A percentile compares a stretch with the other conserved stretches of the same genome.
These are phyloP conservation scores for Brachymystax lenok DNA, from an alignment of 2,797 vertebrate genomes.

Conservation along the genomic window DNA sequence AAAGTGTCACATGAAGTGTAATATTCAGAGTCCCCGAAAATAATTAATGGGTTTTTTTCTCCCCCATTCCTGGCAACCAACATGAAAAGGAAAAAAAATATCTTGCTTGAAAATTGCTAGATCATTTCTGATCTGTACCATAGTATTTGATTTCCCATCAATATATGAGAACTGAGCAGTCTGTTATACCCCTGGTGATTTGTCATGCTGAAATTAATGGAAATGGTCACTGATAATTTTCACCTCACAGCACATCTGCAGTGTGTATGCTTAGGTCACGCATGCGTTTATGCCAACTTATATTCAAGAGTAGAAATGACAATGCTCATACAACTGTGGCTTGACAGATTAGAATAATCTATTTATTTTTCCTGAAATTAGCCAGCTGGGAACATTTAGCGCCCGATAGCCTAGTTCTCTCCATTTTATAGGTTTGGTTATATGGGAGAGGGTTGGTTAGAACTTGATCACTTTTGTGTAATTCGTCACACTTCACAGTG, in stretches of 20 bases:
- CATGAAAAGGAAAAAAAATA: neutral
- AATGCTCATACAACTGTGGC: neutral
- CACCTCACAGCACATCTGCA: neutral
- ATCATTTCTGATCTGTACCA: neutral
- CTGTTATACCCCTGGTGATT: neutral
- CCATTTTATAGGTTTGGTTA: neutral
- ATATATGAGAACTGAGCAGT: neutral
- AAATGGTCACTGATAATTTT: neutral
- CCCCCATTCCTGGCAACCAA: constrained; percentile 13
- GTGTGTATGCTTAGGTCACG: neutral
- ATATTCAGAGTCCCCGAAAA: neutral
- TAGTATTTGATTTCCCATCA: neutral
- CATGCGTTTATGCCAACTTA: neutral
- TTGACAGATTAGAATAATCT: neutral
- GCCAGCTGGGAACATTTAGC: neutral
- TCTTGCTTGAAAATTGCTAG: neutral
- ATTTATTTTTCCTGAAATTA: neutral
- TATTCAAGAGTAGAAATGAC: neutral
- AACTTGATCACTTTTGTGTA: neutral
- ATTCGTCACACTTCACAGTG: neutral
- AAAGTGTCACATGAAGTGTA: neutral
- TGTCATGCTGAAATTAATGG: neutral
- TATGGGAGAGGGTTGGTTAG: neutral
- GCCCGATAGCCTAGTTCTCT: neutral
- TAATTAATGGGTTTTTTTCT: constrained; percentile 23